phyloP scores from a whole-genome alignment of 30 jellyfish, hydroid and myxozoan species.

The Aurelia aurita region DNA sequence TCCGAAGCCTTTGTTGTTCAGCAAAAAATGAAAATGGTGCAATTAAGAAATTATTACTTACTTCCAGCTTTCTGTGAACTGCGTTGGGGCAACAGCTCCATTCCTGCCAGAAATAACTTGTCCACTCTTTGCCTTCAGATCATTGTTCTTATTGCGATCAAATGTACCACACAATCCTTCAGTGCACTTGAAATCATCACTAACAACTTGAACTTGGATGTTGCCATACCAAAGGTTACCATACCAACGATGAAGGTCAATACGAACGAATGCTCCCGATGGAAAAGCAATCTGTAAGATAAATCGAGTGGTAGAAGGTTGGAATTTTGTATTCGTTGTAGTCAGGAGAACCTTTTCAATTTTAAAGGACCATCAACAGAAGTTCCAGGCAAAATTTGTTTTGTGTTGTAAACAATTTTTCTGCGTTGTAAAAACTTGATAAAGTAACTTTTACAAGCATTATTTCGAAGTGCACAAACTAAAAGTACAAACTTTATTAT shows the following conservation, averaged over 20 bases:
- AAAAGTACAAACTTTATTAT: too few relatives aligned
- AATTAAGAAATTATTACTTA: conserved; percentile 1
- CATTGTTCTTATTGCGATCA: conserved; percentile 62
- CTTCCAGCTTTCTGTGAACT: conserved; percentile 94
- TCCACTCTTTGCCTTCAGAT: conserved; percentile 74
- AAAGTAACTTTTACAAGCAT: too few relatives aligned
- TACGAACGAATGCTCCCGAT: conserved; percentile 84
- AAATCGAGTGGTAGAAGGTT: too few relatives aligned
- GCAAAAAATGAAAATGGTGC: too few relatives aligned
- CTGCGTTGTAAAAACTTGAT: too few relatives aligned
- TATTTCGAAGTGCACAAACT: too few relatives aligned
- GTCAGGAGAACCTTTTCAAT: too few relatives aligned
- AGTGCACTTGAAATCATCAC: conserved; percentile 83
- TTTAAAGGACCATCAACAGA: too few relatives aligned
- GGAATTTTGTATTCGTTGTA: too few relatives aligned
- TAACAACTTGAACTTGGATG: conserved; percentile 73
- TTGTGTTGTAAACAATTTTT: too few relatives aligned
- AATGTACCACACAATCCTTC: conserved; percentile 89
- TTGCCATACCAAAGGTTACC: conserved; percentile 81
- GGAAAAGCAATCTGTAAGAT: conserved; percentile 76
- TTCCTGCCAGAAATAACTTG: conserved; percentile 22
- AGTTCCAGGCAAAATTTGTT: too few relatives aligned
- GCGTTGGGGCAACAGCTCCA: conserved; percentile 71
- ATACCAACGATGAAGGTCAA: conserved; percentile 79
- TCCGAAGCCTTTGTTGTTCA: too few relatives aligned